These are phyloP conservation scores for Zenarchopterus dispar DNA, from an alignment of 2,797 vertebrate genomes.

Conservation along the genomic window DNA sequence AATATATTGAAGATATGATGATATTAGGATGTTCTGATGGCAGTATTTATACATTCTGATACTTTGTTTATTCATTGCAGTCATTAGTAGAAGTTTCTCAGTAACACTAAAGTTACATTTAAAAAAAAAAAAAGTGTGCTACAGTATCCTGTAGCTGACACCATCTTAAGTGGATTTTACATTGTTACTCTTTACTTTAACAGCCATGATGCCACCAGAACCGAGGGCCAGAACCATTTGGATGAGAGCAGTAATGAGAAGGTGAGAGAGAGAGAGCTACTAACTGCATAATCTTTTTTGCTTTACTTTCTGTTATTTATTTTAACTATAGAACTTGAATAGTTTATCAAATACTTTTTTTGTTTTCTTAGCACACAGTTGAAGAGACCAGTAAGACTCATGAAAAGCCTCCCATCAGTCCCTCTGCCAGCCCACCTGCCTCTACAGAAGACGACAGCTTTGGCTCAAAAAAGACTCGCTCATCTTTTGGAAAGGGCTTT, in stretches of 20 bases:
- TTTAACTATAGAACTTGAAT: not conserved
- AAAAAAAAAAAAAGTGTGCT: too few relatives aligned
- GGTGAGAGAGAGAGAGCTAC: too few relatives aligned
- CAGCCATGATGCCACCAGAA: conserved; percentile 76
- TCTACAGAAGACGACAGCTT: conserved; percentile 86
- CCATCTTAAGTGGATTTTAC: not conserved
- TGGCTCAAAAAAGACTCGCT: conserved; percentile 90
- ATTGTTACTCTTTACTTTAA: conserved; percentile 61
- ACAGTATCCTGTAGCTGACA: too few relatives aligned
- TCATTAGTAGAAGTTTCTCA: too few relatives aligned
- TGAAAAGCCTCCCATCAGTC: conserved; percentile 84
- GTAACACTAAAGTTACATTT: too few relatives aligned
- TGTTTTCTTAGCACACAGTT: conserved; percentile 74
- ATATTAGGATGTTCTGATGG: not conserved
- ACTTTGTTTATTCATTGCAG: too few relatives aligned
- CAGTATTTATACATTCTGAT: too few relatives aligned
- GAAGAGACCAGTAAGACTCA: conserved; percentile 75
- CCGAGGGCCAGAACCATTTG: conserved; percentile 84
- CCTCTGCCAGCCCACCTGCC: conserved; percentile 68
- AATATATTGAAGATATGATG: not conserved
- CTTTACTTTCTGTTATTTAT: not conserved
- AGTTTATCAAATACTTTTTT: conserved; percentile 9
- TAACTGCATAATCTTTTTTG: too few relatives aligned
- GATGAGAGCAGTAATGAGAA: conserved; percentile 79
- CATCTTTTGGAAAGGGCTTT: conserved; percentile 96